Evolutionary conservation across 1,140 invertebrate genomes (phyloP).

Genomic region (Archivesica marissinica): DNA sequence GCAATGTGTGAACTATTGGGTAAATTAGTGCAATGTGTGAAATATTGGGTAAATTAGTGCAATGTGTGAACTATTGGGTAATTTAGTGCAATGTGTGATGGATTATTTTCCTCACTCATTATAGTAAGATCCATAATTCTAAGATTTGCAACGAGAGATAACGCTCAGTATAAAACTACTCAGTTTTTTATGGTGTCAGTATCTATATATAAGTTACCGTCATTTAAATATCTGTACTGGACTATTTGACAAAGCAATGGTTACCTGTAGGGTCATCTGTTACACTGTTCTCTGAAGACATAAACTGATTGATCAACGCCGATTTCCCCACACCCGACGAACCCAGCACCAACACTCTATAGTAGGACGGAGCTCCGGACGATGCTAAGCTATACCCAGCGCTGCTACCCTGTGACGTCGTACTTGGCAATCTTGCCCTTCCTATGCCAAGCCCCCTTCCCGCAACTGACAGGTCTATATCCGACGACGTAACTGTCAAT

Average conservation of each 20-base stretch:
- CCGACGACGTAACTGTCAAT: slow-evolving; percentile 47
- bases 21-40: too few species aligned
- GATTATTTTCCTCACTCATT: too few species aligned
- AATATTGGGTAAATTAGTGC: too few species aligned
- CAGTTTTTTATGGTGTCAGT: too few species aligned
- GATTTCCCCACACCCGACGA: slow-evolving; percentile 95
- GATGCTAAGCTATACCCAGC: slow-evolving; percentile 51
- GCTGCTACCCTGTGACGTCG: slow-evolving; percentile 61
- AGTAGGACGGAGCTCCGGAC: slow-evolving; percentile 80
- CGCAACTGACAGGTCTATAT: slow-evolving; percentile 44
- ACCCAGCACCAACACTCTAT: slow-evolving; percentile 93
- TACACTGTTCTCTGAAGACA: slow-evolving; percentile 91
- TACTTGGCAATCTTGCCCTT: slow-evolving; percentile 55
- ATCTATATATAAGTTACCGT: too few species aligned
- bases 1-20: too few species aligned
- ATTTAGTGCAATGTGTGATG: too few species aligned
- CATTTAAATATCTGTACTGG: too few species aligned
- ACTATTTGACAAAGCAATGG: background rate
- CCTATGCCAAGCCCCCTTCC: background rate
- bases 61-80: too few species aligned
- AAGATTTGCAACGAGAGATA: too few species aligned
- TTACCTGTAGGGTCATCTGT: slow-evolving; percentile 26
- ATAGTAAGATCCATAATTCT: too few species aligned
- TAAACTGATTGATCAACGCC: slow-evolving; percentile 94
- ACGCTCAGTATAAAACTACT: too few species aligned